Evolutionary conservation across 1,140 invertebrate genomes (phyloP), one percentile per base, ranked within the genome.

Genomic region (Drosophila nikananu): DNA sequence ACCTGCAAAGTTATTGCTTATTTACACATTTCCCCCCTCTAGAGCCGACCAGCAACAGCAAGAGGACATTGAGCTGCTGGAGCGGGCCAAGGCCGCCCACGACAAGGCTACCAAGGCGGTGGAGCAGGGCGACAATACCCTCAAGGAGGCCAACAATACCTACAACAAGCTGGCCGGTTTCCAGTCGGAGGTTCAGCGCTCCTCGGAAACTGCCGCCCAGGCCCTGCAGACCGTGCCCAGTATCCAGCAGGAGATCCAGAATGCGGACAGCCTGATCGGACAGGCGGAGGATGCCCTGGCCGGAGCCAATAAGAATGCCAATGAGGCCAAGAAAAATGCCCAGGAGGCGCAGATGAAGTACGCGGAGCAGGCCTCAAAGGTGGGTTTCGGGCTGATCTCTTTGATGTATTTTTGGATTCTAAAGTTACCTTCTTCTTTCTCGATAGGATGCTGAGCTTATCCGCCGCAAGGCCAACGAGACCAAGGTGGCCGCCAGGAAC

Each of bases 121-220:
- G 0, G 94, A 96, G 71, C 94, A 96, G 51, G 97, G 97, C 15
- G 97, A 98, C 80, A 95, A 96, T 76, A 98, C 97, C 0, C 94
- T 99, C 0, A 95, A 96, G 80, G 97, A 98, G 91, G 98, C 98
- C 3, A 96, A 97, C 80, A 95, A 97, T 54, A 99, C 98, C 7
- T 95, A 97, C 57, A 94, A 96, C 65, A 98, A 96, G 3, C 48
- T 89, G 10, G 66, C 75, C 97, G 98, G 96, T 91, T 99, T 99
- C 94, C 97, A 99, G 91, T 95, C 96, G 46, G 95, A 98, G 93
- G 97, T 99, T 3, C 95, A 97, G 77, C 95, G 96, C 48, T 98
- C 96, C 64, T 96, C 96, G 49, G 93, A 94, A 37, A 95, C 96
- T 41, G 97, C 97, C 0, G 93, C 96, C 41, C 93, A 95, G 49